Base-by-base conservation (phyloP, 2,113 vertebrate species). In the Passer domesticus region DNA sequence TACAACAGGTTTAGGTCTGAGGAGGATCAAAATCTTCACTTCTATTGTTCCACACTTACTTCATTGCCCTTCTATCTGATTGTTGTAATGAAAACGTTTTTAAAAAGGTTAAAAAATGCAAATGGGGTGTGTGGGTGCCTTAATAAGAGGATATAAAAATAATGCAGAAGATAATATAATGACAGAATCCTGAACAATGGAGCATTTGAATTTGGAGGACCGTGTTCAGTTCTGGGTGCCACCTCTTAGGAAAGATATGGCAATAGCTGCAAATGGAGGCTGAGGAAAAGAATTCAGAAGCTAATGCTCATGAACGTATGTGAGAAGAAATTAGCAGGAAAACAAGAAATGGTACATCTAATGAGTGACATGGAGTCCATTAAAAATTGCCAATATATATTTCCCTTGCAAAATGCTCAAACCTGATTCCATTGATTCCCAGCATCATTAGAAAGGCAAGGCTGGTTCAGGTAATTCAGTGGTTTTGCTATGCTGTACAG, bases 121-220 rank as follows among this genome's bases (percentile, higher is more conserved):
- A 97, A 97, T 97, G 82, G 83, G 20, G 20, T 97, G 95, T 72
- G 97, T 97, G 97, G 97, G 97, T 92, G 96, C 94, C 76, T 95
- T 96, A 97, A 97, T 97, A 96, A 97, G 95, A 86, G 95, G 94
- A 97, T 97, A 87, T 97, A 97, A 97, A 97, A 97, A 97, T 97
- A 97, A 97, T 97, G 91, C 84, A 94, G 93, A 90, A 93, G 90
- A 91, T 83, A 97, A 97, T 94, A 82, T 83, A 97, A 96, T 11
- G 95, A 91, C 79, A 94, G 96, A 90, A 94, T 82, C 62, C 50
- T 59, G 95, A 97, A 97, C 96, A 97, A 97, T 96, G 89, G 84
- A 95, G 84, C 89, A 83, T 90, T 96, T 86, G 86, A 94, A 87
- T 94, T 94, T 72, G 55, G 84, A 96, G 87, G 69, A 66, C 86